Evolutionary conservation across 2,113 vertebrate genomes (phyloP).

Genomic region (Aphyosemion australe): DNA sequence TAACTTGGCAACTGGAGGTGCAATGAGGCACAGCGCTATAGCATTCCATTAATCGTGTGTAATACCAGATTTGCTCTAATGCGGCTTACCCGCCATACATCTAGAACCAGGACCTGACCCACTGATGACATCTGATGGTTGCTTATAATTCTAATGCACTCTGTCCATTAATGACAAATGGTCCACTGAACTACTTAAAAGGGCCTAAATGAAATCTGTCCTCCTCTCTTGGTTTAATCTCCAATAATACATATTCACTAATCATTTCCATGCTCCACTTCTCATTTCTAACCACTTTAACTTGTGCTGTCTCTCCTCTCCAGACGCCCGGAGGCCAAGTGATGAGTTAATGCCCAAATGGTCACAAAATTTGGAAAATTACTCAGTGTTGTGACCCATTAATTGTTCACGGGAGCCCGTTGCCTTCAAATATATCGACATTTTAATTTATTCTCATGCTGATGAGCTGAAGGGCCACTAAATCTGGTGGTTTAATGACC

Average conservation of each 20-base stretch:
- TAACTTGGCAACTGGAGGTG: neutral
- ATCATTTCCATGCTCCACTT: constrained; percentile 13
- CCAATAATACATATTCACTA: neutral
- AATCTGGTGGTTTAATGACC: neutral
- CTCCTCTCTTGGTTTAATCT: constrained; percentile 12
- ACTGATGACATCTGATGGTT: neutral
- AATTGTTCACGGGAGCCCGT: neutral
- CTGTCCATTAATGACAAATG: neutral
- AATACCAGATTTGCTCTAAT: neutral
- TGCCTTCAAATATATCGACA: neutral
- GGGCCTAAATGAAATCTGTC: constrained; percentile 1
- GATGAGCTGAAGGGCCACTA: constrained; percentile 1
- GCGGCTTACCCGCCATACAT: neutral
- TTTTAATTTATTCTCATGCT: neutral
- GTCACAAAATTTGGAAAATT: constrained; percentile 6
- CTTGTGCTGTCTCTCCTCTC: neutral
- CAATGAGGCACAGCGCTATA: neutral
- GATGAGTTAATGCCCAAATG: constrained; percentile 11
- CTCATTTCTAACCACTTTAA: constrained; percentile 4
- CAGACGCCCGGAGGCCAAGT: neutral
- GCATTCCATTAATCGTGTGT: too few relatives aligned
- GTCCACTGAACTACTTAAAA: neutral
- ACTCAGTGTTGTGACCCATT: neutral
- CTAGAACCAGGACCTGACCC: neutral
- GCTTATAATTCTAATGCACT: neutral